Evolutionary conservation across 2,888 invertebrate genomes (phyloP).

Genomic region (Tipula vernalis): DNA sequence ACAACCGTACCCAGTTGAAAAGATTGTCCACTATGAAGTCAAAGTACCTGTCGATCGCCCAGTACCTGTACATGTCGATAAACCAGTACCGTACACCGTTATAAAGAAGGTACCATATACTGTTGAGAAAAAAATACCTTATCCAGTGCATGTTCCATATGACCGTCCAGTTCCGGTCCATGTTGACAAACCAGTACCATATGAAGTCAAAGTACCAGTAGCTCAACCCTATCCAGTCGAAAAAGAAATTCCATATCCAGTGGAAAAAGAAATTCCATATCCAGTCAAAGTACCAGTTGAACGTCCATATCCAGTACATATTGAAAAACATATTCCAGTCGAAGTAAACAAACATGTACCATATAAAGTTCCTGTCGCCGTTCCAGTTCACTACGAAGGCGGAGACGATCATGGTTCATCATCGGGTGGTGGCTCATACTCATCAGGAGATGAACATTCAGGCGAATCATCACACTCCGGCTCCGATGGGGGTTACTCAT

Average conservation of each 20-base stretch:
- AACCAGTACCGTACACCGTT: conserved; percentile 53
- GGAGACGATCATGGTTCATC: conserved; percentile 15
- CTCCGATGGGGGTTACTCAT: background rate
- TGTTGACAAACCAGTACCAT: conserved; percentile 62
- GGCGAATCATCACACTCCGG: background rate
- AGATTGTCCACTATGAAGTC: conserved; percentile 59
- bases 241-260: conserved; percentile 50
- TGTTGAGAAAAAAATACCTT: conserved; percentile 46
- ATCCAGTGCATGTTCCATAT: conserved; percentile 49
- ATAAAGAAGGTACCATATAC: conserved; percentile 51
- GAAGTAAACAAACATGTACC: conserved; percentile 54
- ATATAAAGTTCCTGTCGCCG: conserved; percentile 40
- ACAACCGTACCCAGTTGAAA: conserved; percentile 60
- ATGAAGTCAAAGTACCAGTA: conserved; percentile 56
- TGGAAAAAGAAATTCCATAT: conserved; percentile 56
- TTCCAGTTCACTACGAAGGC: conserved; percentile 15
- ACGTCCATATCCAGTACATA: conserved; percentile 49
- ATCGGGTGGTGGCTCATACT: conserved; percentile 18
- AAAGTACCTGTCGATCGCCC: conserved; percentile 54
- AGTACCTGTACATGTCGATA: conserved; percentile 46
- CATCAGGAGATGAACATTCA: background rate
- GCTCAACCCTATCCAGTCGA: conserved; percentile 56
- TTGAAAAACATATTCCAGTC: conserved; percentile 61
- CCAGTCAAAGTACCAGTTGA: conserved; percentile 60
- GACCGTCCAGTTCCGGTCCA: conserved; percentile 52